Evolutionary conservation across 2,113 vertebrate genomes (phyloP).

Genomic region (Pteruthius melanotis): DNA sequence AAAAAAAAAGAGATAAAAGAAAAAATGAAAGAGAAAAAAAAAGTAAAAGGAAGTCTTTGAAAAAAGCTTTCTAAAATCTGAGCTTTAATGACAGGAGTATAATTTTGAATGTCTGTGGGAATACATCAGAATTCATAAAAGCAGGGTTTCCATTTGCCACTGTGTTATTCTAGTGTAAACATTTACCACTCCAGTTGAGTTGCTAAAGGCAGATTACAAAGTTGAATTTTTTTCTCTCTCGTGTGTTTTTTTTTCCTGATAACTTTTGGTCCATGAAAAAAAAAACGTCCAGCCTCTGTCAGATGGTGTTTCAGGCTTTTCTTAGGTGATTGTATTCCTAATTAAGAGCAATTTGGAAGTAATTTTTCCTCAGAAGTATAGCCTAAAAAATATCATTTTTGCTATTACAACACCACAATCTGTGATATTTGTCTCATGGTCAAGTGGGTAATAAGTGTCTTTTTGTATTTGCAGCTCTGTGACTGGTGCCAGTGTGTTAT

Average conservation of each 20-base stretch:
- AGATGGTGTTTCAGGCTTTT: not conserved
- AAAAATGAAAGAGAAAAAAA: not conserved
- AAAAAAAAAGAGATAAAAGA: not conserved
- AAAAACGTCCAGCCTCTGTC: not conserved
- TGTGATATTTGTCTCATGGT: accelerated
- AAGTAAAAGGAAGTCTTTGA: not conserved
- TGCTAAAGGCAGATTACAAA: not conserved
- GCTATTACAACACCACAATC: not conserved
- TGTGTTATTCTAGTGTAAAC: not conserved
- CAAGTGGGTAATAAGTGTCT: not conserved
- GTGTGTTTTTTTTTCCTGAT: not conserved
- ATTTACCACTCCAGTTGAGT: not conserved
- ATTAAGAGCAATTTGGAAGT: not conserved
- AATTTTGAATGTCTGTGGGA: not conserved
- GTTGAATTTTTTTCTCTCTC: not conserved
- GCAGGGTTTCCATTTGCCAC: not conserved
- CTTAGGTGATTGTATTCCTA: not conserved
- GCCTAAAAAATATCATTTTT: not conserved
- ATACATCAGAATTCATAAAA: not conserved
- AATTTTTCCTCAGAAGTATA: not conserved
- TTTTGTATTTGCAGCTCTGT: not conserved
- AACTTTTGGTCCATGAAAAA: not conserved
- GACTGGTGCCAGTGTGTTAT: not conserved
- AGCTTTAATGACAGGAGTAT: not conserved
- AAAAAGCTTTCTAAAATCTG: not conserved